These are phyloP conservation scores for Condylura cristata DNA, from an alignment of 2,113 vertebrate genomes.

Conservation along the genomic window DNA sequence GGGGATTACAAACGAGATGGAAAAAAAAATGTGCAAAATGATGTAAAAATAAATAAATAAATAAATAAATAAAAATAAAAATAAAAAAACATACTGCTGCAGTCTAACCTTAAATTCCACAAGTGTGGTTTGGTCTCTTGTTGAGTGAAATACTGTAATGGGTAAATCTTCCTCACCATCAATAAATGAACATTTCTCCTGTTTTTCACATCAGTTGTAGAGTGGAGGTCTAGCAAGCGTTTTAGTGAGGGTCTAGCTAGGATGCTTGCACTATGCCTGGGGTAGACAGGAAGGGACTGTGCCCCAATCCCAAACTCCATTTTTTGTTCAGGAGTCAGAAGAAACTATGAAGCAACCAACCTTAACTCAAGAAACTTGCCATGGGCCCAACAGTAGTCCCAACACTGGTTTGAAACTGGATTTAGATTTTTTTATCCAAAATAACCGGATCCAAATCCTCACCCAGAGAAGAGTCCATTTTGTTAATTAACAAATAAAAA, in stretches of 20 bases:
- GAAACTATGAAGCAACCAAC: not conserved
- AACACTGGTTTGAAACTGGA: not conserved
- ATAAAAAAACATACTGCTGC: no score
- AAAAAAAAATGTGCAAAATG: no score
- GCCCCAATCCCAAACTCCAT: not conserved
- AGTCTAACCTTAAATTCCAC: not conserved
- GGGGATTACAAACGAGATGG: no score
- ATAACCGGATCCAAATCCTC: not conserved
- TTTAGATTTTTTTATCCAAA: constrained; percentile 42
- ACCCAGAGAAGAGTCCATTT: not conserved
- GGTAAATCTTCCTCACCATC: not conserved
- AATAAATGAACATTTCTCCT: not conserved
- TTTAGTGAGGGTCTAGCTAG: not conserved
- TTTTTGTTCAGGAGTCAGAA: not conserved
- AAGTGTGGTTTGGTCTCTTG: not conserved
- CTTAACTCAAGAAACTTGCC: not conserved
- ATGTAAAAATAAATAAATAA: no score
- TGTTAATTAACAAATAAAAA: constrained; percentile 14
- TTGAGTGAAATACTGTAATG: not conserved
- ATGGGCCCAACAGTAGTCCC: not conserved
- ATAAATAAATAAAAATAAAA: no score
- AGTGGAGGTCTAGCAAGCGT: not conserved
- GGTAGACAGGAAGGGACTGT: not conserved
- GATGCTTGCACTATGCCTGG: not conserved
- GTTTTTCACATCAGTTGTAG: not conserved